Base-by-base conservation (phyloP, 2,113 vertebrate genomes). In the Emydura subglobosa region DNA sequence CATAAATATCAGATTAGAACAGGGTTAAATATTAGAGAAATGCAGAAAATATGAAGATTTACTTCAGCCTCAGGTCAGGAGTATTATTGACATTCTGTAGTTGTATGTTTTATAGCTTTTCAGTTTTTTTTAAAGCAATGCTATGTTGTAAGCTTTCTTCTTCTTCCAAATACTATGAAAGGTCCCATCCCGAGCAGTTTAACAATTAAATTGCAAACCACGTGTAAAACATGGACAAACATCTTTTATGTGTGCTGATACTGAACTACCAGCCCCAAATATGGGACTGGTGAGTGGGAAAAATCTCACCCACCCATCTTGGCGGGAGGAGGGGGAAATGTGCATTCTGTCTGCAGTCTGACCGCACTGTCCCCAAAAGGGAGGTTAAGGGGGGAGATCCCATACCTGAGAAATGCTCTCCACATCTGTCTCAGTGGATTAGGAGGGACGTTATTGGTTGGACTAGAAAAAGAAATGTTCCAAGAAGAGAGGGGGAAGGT, bases 161-260 rank as follows among this genome's bases (percentile, higher is more conserved):
- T 86, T 42, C 49, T 65, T 47, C 31, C 57, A 21, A 87, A 27
- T 89, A 83, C 42, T 59, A 72, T 4, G 72, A 65, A 65, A 65
- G 72, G 24, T 9, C 79, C 34, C 9, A 59, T 2, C 2, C 0
- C 0, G 0, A 24, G 14, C 31, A 10, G 2, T 65, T 88, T 80
- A 9, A 5, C 51, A 61, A 86, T n/a, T 82, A 68, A 90, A 92
- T 12, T 10, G 5, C 9, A 1, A 65, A 31, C 61, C 19, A 76
- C 42, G 2, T 87, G 5, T 90, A 55, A 84, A 91, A 65, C 19
- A 39, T 39, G 19, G 39, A 74, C n/a, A 42, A 42, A 39, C 42
- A 39, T 7, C 19, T 42, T 42, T 42, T 34, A 24, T 25, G 10
- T 74, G 72, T 11, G 39, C 39, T 24, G 72, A 74, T 74, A 74